Percentiles rank a stretch among this genome's conserved stretches.
Evolutionary conservation across 2,888 invertebrate genomes (phyloP).

Genomic region (Rotaria macrura): DNA sequence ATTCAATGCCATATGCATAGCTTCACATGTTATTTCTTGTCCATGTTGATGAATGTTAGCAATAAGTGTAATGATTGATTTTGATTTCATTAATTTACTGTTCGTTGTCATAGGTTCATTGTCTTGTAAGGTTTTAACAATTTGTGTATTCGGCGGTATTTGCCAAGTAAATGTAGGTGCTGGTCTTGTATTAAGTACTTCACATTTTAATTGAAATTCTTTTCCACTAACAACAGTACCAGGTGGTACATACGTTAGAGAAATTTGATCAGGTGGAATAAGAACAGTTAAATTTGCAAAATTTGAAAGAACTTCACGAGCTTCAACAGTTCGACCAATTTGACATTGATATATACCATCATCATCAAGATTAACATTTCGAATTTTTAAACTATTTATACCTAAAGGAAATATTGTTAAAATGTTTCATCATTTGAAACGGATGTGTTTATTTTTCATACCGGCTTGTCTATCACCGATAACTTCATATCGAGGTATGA

Average conservation of each 20-base stretch:
- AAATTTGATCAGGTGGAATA: not conserved
- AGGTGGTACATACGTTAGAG: not conserved
- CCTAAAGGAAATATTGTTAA: not conserved
- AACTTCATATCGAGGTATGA: slow-evolving; percentile 17
- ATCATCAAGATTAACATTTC: slow-evolving; percentile 23
- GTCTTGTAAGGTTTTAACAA: not conserved
- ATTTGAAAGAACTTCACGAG: not conserved
- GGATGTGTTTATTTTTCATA: not conserved
- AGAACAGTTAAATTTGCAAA: slow-evolving; percentile 3
- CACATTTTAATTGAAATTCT: not conserved
- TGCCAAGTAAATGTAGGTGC: not conserved
- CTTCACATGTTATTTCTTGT: slow-evolving; percentile 11
- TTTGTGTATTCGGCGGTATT: not conserved
- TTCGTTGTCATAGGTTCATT: not conserved
- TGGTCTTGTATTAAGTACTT: not conserved
- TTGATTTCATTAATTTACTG: not conserved
- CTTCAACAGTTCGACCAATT: slow-evolving; percentile 15
- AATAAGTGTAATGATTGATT: not conserved
- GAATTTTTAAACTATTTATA: slow-evolving; percentile 23
- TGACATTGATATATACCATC: slow-evolving; percentile 32
- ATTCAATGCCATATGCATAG: not conserved
- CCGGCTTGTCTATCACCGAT: slow-evolving; percentile 1
- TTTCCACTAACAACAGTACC: not conserved
- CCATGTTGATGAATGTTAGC: not conserved
- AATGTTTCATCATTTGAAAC: too few species aligned